Evolutionary conservation across 1,140 invertebrate species (phyloP), one percentile per base, ranked within the genome.

Genomic region (Rhyacophila brunnea): DNA sequence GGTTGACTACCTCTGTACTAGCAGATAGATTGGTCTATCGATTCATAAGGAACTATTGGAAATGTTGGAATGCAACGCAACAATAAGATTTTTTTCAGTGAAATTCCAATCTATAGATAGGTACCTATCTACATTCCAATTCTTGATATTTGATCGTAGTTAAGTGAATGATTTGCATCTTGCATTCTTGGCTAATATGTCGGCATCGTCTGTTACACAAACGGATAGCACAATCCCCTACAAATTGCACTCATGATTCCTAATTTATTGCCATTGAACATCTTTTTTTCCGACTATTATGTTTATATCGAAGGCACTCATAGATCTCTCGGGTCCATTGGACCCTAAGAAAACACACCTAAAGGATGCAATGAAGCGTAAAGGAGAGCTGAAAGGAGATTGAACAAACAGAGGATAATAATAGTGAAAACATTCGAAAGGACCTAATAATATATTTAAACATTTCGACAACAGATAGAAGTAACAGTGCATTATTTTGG

Each of bases 361-460:
- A 4, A 40, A 50, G 19, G 14, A 32, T 17, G 38, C 54, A 32
- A 40, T 55, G 20, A 58, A 55, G 60, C 60, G 60, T 34, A 40
- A 62, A 62, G 15, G 14, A n/a, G 15, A 18, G 5, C 38, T 49
- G 45, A 54, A 60, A 49, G 28, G 40, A 28, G n/a, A 20, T 28
- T 15, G 40, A n/a, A 17, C 47, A 51, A 43, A 35, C 19, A 58
- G 44, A 34, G 15, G 43, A 32, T 28, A 28, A 28, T 28, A 28
- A 28, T 28, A 28, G 9, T 28, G 23, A 28, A 28, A 28, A 28
- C 23, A 28, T 28, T 5, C 23, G 23, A 23, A 54, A 44, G 42
- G 42, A 47, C 32, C 58, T 35, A 55, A 57, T 62, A 54, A 46
- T 46, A 49, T 55, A 43, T 51, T 62, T 35, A 49, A 57, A 57